These are phyloP conservation scores for Etheostoma spectabile DNA, from an alignment of 2,113 vertebrate species.

Conservation along the genomic window DNA sequence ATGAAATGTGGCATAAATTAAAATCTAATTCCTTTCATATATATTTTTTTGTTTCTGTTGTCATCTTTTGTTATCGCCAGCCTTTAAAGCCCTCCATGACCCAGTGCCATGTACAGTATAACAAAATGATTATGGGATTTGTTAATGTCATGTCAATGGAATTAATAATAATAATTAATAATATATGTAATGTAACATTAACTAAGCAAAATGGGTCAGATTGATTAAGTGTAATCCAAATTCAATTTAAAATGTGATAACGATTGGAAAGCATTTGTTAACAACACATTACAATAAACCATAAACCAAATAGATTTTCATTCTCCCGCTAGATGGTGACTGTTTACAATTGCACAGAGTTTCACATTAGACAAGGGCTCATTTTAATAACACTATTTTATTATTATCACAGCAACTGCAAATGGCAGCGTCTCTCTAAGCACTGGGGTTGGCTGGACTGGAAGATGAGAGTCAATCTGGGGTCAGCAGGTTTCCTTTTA, in stretches of 20 bases:
- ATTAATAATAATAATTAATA: background rate
- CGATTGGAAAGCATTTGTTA: no score
- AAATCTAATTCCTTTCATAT: background rate
- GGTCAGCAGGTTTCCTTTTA: slow-evolving; percentile 53
- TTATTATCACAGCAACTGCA: background rate
- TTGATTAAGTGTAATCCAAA: no score
- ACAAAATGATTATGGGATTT: background rate
- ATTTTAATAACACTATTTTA: background rate
- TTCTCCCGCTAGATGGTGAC: slow-evolving; percentile 48
- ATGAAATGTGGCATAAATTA: background rate
- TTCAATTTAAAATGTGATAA: no score
- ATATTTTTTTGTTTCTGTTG: no score
- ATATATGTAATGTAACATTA: no score
- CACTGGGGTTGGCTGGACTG: background rate
- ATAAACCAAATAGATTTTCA: background rate
- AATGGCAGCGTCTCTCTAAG: background rate
- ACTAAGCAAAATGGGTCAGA: background rate
- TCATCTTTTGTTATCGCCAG: background rate
- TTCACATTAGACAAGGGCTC: background rate
- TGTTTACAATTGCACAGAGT: background rate
- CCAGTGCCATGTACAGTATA: background rate
- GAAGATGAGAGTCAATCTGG: slow-evolving; percentile 5
- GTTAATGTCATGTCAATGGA: background rate
- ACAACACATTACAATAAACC: no score
- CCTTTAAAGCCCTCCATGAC: background rate